Percentiles rank a stretch among this genome's conserved stretches.
phyloP scores from a whole-genome alignment of 2,113 vertebrate genomes.

The Limnothrissa miodon region DNA sequence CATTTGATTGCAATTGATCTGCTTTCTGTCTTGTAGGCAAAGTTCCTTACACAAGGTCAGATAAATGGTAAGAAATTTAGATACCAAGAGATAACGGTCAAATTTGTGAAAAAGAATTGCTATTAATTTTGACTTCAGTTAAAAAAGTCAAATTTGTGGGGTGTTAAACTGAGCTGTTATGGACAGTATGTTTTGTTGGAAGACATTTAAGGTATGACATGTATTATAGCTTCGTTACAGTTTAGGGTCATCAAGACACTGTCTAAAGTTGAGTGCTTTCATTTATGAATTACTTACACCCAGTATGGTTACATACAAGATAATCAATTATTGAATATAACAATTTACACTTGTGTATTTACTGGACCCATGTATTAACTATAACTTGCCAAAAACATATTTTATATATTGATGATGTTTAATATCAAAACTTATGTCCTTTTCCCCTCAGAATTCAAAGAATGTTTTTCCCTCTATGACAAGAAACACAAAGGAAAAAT shows the following conservation, averaged over 20 bases:
- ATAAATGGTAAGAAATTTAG: conserved; percentile 63
- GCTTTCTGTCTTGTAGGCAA: conserved; percentile 57
- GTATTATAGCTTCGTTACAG: too few species aligned
- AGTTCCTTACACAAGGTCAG: conserved; percentile 69
- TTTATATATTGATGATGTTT: not conserved
- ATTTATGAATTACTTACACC: too few species aligned
- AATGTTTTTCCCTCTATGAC: conserved; percentile 96
- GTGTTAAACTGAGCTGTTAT: not conserved
- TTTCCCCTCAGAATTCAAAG: conserved; percentile 84
- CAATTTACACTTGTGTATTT: too few species aligned
- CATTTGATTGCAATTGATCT: not conserved
- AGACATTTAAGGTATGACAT: too few species aligned
- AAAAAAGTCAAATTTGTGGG: not conserved
- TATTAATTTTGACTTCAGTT: not conserved
- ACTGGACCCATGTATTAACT: too few species aligned
- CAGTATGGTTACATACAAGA: too few species aligned
- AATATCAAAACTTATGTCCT: not conserved
- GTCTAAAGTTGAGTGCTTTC: too few species aligned
- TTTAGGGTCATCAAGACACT: too few species aligned
- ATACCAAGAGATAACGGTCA: not conserved
- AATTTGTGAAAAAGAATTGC: not conserved
- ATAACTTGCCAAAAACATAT: too few species aligned
- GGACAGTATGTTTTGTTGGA: not conserved
- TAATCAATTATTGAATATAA: too few species aligned
- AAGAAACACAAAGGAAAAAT: conserved; percentile 90